Base-by-base conservation (phyloP, 2,797 vertebrate species). In the Petrocephalus sullivani region DNA sequence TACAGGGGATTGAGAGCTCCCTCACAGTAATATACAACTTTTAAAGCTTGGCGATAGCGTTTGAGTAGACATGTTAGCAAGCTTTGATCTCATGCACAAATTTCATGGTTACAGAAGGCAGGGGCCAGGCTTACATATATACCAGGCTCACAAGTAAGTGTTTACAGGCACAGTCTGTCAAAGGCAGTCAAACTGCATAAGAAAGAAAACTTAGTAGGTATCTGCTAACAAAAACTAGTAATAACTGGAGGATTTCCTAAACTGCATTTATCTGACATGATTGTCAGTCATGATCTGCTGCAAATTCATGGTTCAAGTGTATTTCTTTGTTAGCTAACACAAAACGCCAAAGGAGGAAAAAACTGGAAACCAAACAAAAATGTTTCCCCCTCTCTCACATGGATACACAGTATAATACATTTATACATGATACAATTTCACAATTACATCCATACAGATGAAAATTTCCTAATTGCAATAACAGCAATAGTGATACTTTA, bases 51-150 rank as follows among this genome's bases (percentile, higher is more conserved):
- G 85, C 0, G 19, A 89, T 81, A 87, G 60, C 90, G 86, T 89
- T 88, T 88, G 16, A 91, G 90, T 87, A 90, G 57, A 91, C 85
- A 82, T 8, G 51, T 88, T 41, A 86, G 64, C 58, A 7, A 49
- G 85, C 89, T 92, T 91, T 93, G 88, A 93, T 92, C 88, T 88
- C 87, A 37, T 10, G 12, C 19, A 89, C 56, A 85, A 83, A 84
- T 28, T 23, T 57, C 7, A 33, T 71, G 64, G 49, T 71, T 87
- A 61, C 57, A 19, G 1, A 28, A 64, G n/a, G 84, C 8, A 28
- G 53, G 56, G 19, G 54, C 21, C 37, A 37, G 41, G 12, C 49
- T 84, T 16, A 67, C 53, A 57, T 78, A 85, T 37, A 87, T 49
- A 87, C 49, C 88, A 90, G 85, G 87, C 67, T 54, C 78, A 64